Conservation (phyloP, 2,113 vertebrate species). For the Hydrolagus affinis region DNA sequence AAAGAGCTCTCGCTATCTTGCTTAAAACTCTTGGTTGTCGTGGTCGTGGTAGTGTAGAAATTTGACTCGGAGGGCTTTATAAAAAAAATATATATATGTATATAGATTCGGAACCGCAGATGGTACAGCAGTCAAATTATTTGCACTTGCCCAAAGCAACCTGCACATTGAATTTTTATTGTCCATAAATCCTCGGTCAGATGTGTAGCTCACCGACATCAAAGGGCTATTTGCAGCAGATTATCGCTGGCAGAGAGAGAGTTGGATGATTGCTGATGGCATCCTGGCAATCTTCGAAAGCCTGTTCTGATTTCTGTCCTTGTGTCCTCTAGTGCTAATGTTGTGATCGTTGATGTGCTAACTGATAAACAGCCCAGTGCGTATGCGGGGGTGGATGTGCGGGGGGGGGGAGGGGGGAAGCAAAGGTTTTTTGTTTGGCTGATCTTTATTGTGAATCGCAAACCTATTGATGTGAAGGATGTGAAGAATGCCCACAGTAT, state of each 20-base stretch:
- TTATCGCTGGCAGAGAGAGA: neutral
- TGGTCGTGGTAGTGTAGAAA: neutral
- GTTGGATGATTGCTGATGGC: neutral
- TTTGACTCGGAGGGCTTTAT: neutral
- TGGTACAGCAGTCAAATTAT: neutral
- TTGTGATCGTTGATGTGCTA: neutral
- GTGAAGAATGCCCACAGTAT: no score
- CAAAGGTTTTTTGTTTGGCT: neutral
- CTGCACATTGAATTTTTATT: neutral
- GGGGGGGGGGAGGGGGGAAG: no score
- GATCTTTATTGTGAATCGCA: neutral
- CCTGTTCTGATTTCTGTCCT: neutral
- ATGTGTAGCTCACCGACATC: neutral
- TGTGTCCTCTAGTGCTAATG: neutral
- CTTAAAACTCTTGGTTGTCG: neutral
- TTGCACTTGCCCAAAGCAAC: neutral
- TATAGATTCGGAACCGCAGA: neutral
- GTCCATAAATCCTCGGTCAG: neutral
- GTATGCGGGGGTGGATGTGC: neutral
- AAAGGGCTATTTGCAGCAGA: neutral
- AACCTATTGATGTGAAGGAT: neutral
- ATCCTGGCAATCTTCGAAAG: neutral
- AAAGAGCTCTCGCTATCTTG: neutral
- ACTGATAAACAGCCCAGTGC: neutral
- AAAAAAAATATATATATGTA: no score